Evolutionary conservation across 2,888 invertebrate genomes (phyloP).

Genomic region (Leptarthrus brevirostris): DNA sequence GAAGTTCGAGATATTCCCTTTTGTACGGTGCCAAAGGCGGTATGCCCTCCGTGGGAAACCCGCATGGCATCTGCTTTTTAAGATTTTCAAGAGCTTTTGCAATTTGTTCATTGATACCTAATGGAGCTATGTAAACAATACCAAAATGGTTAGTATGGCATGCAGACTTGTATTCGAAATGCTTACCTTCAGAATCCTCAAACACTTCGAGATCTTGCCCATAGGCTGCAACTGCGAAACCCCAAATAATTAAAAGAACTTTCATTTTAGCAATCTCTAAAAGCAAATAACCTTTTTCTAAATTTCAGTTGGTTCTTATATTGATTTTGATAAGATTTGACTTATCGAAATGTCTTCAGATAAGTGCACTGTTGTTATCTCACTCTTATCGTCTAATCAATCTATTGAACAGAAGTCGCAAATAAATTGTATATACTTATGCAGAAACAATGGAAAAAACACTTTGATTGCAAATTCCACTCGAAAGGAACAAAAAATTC

Average conservation of each 20-base stretch:
- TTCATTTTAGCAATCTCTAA: not conserved
- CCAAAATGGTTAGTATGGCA: not conserved
- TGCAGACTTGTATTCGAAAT: not conserved
- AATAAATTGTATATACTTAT: too few relatives aligned
- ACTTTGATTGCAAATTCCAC: not conserved
- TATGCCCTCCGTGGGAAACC: slow-evolving; percentile 59
- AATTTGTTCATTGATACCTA: slow-evolving; percentile 60
- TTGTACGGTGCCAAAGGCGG: slow-evolving; percentile 60
- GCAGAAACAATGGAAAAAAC: not conserved
- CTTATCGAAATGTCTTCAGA: not conserved
- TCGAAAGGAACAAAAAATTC: not conserved
- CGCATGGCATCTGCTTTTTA: slow-evolving; percentile 63
- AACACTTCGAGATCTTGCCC: not conserved
- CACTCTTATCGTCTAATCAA: not conserved
- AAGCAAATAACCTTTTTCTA: not conserved
- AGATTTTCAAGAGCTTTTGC: slow-evolving; percentile 61
- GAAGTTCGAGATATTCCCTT: slow-evolving; percentile 35
- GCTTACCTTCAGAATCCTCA: not conserved
- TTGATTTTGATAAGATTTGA: not conserved
- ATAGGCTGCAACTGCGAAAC: not conserved
- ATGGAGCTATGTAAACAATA: too few relatives aligned
- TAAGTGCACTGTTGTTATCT: not conserved
- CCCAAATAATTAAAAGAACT: not conserved
- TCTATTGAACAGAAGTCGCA: not conserved
- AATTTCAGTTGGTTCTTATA: not conserved